Percentiles rank a stretch among this genome's conserved stretches.
These are phyloP conservation scores for Leptinotarsa texana DNA, from an alignment of 1,140 invertebrate genomes.

Conservation along the genomic window DNA sequence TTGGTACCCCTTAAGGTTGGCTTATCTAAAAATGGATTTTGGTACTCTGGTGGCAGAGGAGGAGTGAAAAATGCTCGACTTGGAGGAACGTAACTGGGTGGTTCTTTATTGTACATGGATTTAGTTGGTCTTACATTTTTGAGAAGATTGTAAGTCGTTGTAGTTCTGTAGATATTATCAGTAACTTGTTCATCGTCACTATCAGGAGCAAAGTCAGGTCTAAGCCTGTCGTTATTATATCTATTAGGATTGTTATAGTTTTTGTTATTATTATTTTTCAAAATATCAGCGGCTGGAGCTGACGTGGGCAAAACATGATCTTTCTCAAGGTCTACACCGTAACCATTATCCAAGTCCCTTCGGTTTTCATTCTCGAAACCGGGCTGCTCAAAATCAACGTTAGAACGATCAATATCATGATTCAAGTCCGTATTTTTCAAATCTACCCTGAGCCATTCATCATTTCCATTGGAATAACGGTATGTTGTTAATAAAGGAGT, in stretches of 20 bases:
- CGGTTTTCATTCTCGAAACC: slow-evolving; percentile 43
- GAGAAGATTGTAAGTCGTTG: slow-evolving; percentile 53
- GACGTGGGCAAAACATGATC: slow-evolving; percentile 70
- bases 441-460: slow-evolving; percentile 52
- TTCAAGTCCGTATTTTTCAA: slow-evolving; percentile 43
- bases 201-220: slow-evolving; percentile 42
- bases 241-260: slow-evolving; percentile 69
- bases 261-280: slow-evolving; percentile 72
- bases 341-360: slow-evolving; percentile 54
- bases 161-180: slow-evolving; percentile 49
- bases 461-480: slow-evolving; percentile 53
- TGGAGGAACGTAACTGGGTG: slow-evolving; percentile 80
- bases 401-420: slow-evolving; percentile 33
- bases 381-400: slow-evolving; percentile 40
- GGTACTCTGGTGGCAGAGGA: slow-evolving; percentile 74
- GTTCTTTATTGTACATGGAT: slow-evolving; percentile 62
- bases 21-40: slow-evolving; percentile 81
- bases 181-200: slow-evolving; percentile 47
- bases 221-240: slow-evolving; percentile 53
- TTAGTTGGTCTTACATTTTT: slow-evolving; percentile 59
- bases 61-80: slow-evolving; percentile 77
- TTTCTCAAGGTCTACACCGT: slow-evolving; percentile 67
- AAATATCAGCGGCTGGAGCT: slow-evolving; percentile 71
- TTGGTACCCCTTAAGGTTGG: slow-evolving; percentile 76
- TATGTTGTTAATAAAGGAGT: slow-evolving; percentile 64